These are phyloP conservation scores for Calcarius lapponicus DNA, from an alignment of 2,797 vertebrate species.

Conservation along the genomic window DNA sequence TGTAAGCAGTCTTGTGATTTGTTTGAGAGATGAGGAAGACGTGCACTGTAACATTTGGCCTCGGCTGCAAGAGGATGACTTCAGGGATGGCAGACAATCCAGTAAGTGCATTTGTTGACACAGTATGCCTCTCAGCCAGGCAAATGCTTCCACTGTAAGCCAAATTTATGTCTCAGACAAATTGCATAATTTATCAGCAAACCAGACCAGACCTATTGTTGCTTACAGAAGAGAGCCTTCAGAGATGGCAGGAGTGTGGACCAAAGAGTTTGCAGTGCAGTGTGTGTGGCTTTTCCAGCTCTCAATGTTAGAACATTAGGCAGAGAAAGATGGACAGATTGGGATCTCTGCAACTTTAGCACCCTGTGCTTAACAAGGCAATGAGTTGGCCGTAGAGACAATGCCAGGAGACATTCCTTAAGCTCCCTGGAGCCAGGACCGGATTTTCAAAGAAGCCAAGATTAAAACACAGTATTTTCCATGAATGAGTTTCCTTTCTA, in stretches of 20 bases:
- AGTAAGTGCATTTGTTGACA: conserved; percentile 63
- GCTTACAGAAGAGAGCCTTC: conserved; percentile 23
- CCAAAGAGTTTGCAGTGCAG: neutral
- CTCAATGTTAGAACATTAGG: neutral
- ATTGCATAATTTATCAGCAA: conserved; percentile 28
- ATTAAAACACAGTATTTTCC: conserved; percentile 32
- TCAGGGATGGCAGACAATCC: conserved; percentile 37
- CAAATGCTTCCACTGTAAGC: conserved; percentile 56
- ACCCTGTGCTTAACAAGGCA: neutral
- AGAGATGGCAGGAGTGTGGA: conserved; percentile 33
- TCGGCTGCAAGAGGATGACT: neutral
- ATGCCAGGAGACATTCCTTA: conserved; percentile 39
- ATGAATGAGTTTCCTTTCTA: conserved; percentile 42
- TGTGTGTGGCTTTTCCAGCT: neutral
- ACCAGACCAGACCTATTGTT: conserved; percentile 46
- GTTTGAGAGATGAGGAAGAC: conserved; percentile 18
- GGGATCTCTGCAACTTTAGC: conserved; percentile 32
- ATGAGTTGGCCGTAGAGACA: neutral
- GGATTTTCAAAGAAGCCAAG: conserved; percentile 33
- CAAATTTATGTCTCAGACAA: conserved; percentile 56
- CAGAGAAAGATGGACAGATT: conserved; percentile 7
- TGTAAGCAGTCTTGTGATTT: conserved; percentile 48
- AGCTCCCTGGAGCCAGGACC: conserved; percentile 11
- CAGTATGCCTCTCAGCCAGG: conserved; percentile 8
- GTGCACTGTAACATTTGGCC: neutral